Evolutionary conservation across 1,140 invertebrate species (phyloP).

Genomic region (Dryas iulia): DNA sequence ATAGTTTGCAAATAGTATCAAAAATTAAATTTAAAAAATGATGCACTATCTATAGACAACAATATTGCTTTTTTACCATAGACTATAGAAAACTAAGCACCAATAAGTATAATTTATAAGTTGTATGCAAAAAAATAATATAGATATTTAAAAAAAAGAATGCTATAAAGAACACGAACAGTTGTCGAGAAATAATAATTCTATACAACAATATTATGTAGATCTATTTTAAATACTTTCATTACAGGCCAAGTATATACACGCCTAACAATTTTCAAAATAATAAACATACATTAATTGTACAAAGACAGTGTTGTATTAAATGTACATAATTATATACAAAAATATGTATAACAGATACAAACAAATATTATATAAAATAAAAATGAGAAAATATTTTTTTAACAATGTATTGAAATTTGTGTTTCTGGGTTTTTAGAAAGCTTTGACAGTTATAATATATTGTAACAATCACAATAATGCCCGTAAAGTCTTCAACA

Average conservation of each 20-base stretch:
- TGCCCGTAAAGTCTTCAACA: background rate
- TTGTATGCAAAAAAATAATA: constrained; percentile 7
- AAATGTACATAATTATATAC: background rate
- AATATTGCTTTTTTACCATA: background rate
- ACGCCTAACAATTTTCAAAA: constrained; percentile 12
- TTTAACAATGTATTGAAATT: background rate
- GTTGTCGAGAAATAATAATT: constrained; percentile 9
- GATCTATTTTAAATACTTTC: constrained; percentile 7
- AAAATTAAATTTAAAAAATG: background rate
- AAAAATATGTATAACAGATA: background rate
- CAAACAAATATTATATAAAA: background rate
- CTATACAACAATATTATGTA: constrained; percentile 5
- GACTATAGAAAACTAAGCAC: constrained; percentile 15
- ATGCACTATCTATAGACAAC: background rate
- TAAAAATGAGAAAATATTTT: background rate
- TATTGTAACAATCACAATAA: background rate
- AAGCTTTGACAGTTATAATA: background rate
- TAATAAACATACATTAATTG: background rate
- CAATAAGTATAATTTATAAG: constrained; percentile 22
- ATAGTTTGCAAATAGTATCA: background rate
- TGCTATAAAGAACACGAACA: constrained; percentile 10
- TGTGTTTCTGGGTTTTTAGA: too few relatives aligned
- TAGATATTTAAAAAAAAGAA: constrained; percentile 10
- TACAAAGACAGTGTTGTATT: constrained; percentile 6
- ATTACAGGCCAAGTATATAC: constrained; percentile 15